Evolutionary conservation across 64 coral and sea anemone genomes (phyloP), one percentile per base, ranked within the genome.

Genomic region (Porites lutea): DNA sequence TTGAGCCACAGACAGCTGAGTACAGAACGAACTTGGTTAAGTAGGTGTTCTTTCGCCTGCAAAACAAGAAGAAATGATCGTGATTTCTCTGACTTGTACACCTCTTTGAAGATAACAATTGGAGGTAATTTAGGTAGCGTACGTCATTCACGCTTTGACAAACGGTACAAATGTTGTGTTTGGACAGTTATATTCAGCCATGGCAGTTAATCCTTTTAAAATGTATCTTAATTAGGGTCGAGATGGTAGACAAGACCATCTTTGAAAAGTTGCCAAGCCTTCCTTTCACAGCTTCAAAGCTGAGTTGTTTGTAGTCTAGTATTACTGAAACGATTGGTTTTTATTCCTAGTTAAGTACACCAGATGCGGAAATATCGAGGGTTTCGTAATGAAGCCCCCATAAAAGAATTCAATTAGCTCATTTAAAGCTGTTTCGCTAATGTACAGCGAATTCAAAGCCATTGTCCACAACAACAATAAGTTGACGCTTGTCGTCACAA

Each of bases 171-270:
- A 64, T 18, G 16, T 84, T 52, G 58, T 68, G 62, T 84, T 84
- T 84, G 81, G 16, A 84, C 60, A 69, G 7, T 44, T 81, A 20
- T 43, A 81, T 81, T 59, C 20, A 81, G 18, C 20, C 43, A 48
- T 7, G 69, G 63, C 21, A 4, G 62, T 52, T 67, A 84, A 84
- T 84, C 63, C 61, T 8, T 51, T 68, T 69, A 65, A 48, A 48
- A 63, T 82, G 79, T 63, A 82, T 65, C 79, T 48, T 82, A 82
- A 82, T 82, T 82, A 65, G 59, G 59, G 13, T 48, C 16, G 37
- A 82, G 45, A 23, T 4, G 11, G 13, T 67, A 46, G 16, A 84
- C 48, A 13, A 51, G 53, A 46, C 69, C 44, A 12, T 16, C 2
- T 8, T 48, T 3, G 15, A 51, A 76, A 20, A 7, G 18, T 18